Conservation (phyloP, 2,797 vertebrate species). For the Sparus aurata region DNA sequence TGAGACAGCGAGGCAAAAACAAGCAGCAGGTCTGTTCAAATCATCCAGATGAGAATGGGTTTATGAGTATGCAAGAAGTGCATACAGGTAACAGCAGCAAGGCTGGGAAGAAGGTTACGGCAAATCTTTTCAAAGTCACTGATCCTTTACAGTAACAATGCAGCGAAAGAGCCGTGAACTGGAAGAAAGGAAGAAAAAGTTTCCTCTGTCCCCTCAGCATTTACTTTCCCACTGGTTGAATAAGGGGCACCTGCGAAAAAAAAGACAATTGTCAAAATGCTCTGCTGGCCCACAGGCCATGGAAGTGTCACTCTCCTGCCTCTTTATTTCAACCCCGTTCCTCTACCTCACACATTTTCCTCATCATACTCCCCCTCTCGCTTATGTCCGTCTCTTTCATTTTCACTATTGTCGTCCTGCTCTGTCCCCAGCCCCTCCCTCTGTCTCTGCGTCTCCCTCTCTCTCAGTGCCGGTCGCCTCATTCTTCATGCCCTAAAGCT, state of each 20-base stretch:
- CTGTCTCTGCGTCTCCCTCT: slow-evolving; percentile 36
- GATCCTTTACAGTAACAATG: slow-evolving; percentile 24
- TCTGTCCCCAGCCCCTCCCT: slow-evolving; percentile 43
- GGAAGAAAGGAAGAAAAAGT: slow-evolving; percentile 17
- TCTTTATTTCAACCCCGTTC: slow-evolving; percentile 16
- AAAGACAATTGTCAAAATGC: slow-evolving; percentile 28
- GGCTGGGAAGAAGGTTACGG: neutral
- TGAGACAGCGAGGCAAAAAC: slow-evolving; percentile 38
- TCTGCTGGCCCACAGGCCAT: slow-evolving; percentile 21
- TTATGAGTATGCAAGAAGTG: slow-evolving; percentile 6
- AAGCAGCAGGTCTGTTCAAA: slow-evolving; percentile 38
- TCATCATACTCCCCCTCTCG: slow-evolving; percentile 21
- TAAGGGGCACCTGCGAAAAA: slow-evolving; percentile 15
- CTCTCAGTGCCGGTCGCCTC: slow-evolving; percentile 35
- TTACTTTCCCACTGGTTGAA: slow-evolving; percentile 14
- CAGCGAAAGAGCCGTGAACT: slow-evolving; percentile 10
- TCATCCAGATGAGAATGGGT: slow-evolving; percentile 27
- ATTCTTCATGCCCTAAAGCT: slow-evolving; percentile 57
- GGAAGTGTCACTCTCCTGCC: slow-evolving; percentile 44
- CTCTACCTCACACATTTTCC: slow-evolving; percentile 38
- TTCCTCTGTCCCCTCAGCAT: slow-evolving; percentile 15
- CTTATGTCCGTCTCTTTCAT: slow-evolving; percentile 38
- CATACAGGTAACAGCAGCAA: neutral
- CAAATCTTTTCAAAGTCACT: slow-evolving; percentile 24
- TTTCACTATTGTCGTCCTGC: slow-evolving; percentile 37